phyloP scores from a whole-genome alignment of 2,888 invertebrate genomes.

The Rhaphigaster nebulosa region DNA sequence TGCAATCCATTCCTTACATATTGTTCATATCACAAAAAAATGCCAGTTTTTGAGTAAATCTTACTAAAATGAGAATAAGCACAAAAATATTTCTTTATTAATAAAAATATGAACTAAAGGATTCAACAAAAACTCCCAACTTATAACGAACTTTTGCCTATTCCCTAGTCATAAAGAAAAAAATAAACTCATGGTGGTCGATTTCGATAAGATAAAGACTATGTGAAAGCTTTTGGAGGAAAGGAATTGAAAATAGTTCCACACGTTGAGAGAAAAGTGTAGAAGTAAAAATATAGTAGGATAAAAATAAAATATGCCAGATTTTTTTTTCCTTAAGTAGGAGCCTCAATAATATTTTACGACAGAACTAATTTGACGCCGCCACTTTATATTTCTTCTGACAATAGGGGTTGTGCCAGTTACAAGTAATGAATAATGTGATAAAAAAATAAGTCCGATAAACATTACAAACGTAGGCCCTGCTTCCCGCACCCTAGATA shows the following conservation, averaged over 20 bases:
- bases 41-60: not conserved
- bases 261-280: not conserved
- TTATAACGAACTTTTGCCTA: no score
- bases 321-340: not conserved
- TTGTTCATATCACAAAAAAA: not conserved
- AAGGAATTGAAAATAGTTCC: not conserved
- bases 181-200: no score
- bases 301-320: not conserved
- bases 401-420: not conserved
- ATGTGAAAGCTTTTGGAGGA: no score
- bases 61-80: not conserved
- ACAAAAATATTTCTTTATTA: no score
- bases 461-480: slow-evolving; percentile 16
- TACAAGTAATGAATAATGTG: not conserved
- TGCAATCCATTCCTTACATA: not conserved
- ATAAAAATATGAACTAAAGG: no score
- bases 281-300: no score
- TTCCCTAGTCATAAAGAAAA: no score
- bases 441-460: not conserved
- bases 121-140: no score
- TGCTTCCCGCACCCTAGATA: slow-evolving; percentile 11
- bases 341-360: not conserved
- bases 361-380: not conserved
- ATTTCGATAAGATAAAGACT: no score
- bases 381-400: not conserved